Evolutionary conservation across 2,113 vertebrate genomes (phyloP).

Genomic region (Caretta caretta): DNA sequence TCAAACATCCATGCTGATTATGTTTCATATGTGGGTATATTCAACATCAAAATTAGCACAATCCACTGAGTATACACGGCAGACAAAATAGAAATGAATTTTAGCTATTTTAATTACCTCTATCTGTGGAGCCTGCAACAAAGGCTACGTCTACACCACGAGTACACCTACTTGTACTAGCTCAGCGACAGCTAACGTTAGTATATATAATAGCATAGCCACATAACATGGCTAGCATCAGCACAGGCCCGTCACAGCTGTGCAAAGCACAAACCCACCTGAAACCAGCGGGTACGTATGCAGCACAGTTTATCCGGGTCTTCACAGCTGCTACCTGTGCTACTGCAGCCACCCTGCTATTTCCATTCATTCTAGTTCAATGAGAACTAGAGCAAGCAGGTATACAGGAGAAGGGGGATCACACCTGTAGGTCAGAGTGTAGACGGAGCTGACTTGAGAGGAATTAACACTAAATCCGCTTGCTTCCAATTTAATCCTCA

Average conservation of each 20-base stretch:
- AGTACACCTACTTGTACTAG: not conserved
- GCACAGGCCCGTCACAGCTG: not conserved
- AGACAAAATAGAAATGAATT: conserved; percentile 1
- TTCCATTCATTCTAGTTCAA: not conserved
- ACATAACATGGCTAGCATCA: not conserved
- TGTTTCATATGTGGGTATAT: not conserved
- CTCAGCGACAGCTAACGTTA: not conserved
- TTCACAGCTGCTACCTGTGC: not conserved
- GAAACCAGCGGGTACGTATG: not conserved
- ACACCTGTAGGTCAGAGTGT: not conserved
- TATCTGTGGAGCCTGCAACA: not conserved
- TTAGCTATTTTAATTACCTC: conserved; percentile 44
- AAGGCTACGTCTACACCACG: not conserved
- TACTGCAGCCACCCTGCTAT: not conserved
- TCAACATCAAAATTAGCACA: not conserved
- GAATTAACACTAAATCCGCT: not conserved
- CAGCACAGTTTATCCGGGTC: not conserved
- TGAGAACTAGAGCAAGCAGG: not conserved
- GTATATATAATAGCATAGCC: not conserved
- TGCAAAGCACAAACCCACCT: too few species aligned
- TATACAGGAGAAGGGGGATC: not conserved
- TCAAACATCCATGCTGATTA: not conserved
- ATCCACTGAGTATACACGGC: not conserved
- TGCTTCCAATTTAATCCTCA: not conserved
- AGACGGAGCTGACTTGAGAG: not conserved